These are phyloP conservation scores for Okapia johnstoni DNA, from an alignment of 2,113 vertebrate genomes.

Conservation along the genomic window DNA sequence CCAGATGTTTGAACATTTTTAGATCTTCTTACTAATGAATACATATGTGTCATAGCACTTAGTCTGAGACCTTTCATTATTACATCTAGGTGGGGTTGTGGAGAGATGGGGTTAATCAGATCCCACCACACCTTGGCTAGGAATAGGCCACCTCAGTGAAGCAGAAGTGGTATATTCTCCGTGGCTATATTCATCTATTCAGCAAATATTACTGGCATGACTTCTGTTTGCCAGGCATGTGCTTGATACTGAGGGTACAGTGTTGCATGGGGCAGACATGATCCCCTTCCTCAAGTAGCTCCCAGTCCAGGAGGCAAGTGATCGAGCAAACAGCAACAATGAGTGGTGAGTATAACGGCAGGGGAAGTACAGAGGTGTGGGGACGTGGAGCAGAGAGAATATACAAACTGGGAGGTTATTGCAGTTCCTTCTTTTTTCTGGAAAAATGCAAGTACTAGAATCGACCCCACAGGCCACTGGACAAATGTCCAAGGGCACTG, in stretches of 20 bases:
- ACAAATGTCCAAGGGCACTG: background rate
- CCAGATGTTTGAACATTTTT: background rate
- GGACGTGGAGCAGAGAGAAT: background rate
- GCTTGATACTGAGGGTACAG: background rate
- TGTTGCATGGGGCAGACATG: background rate
- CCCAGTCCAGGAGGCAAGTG: background rate
- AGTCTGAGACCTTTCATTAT: background rate
- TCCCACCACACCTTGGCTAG: background rate
- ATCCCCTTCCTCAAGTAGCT: background rate
- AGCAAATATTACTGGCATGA: background rate
- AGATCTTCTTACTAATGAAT: background rate
- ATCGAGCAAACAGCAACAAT: background rate
- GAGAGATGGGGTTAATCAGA: background rate
- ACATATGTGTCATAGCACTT: background rate
- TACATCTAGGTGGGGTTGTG: background rate
- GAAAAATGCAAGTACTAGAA: slow-evolving; percentile 30
- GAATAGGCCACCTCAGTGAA: background rate
- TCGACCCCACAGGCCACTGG: background rate
- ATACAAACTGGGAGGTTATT: background rate
- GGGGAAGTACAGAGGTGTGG: background rate
- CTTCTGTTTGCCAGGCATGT: background rate
- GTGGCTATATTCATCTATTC: background rate
- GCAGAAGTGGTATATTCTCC: background rate
- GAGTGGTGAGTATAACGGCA: background rate
- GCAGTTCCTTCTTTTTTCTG: background rate